Evolutionary conservation across 1,140 invertebrate genomes (phyloP), one percentile per base, ranked within the genome.

Genomic region (Apis florea): DNA sequence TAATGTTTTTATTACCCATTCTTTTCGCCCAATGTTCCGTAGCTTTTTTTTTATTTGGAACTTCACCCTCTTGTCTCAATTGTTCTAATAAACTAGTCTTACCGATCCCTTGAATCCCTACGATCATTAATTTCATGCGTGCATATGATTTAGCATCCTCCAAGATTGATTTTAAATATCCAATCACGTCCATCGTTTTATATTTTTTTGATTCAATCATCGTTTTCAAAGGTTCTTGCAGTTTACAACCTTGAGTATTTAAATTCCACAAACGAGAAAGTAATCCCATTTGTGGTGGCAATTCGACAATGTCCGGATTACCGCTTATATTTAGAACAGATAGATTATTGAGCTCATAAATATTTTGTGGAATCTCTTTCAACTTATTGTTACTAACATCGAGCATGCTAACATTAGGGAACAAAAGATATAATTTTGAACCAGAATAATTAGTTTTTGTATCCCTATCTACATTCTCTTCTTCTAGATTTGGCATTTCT

Each of bases 111-210:
- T 99, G 97, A 15, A 98, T 96, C 0, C 99, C 99, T 21, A 99
- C 98, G 67, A 99, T 96, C 98, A 99, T 99, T 6, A 99, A 94
- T 91, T 99, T 99, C 96, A 99, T 98, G 59, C 98, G 94, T 10
- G 98, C 97, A 93, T 99, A 99, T 0, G 98, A 97, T 90, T 97
- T 96, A 0, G 98, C 98, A 93, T 99, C 97, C 91, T 98, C 97
- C 67, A 98, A 93, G 67, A 98, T 96, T 1, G 96, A 97, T 91
- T 99, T 98, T 1, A 99, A 95, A 93, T 99, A 99, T 0, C 98
- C 98, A 56, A 99, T 96, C 58, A 99, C 97, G 91, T 99, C 98
- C 95, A 98, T 98, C 10, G 98, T 99, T 94, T 99, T 99, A 90
- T 98, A 98, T 79, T 98, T 97, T 89, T 98, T 98, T 69, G 96